phyloP scores from a whole-genome alignment of 2,797 vertebrate species.

The Bradypodion pumilum region DNA sequence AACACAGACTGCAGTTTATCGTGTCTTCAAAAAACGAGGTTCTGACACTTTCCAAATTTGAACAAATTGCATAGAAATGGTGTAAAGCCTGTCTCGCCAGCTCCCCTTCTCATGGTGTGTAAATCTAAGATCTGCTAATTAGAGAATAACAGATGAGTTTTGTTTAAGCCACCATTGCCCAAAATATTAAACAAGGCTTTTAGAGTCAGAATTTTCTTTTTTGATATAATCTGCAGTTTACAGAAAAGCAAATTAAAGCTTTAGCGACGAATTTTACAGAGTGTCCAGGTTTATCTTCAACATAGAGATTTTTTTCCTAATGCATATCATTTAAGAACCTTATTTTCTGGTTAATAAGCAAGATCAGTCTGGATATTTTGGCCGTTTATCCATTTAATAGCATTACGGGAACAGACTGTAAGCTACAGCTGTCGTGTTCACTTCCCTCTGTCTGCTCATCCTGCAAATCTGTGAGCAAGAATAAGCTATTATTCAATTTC shows the following conservation, averaged over 20 bases:
- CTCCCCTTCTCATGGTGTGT: too few species aligned
- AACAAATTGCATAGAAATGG: background rate
- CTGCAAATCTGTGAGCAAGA: background rate
- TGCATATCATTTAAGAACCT: background rate
- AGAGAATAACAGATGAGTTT: background rate
- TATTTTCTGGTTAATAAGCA: too few species aligned
- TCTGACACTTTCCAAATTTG: background rate
- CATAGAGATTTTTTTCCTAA: background rate
- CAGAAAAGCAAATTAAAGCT: background rate
- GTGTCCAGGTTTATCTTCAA: background rate
- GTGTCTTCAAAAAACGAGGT: background rate
- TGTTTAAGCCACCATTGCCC: background rate
- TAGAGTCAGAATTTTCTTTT: background rate
- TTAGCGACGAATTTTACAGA: background rate
- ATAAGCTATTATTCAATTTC: background rate
- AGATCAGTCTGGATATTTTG: too few species aligned
- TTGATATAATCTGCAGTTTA: background rate
- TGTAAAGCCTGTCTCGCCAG: background rate
- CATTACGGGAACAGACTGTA: too few species aligned
- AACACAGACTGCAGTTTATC: too few species aligned
- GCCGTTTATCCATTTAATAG: too few species aligned
- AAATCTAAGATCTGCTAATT: background rate
- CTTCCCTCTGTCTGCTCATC: background rate
- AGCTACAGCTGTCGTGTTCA: too few species aligned
- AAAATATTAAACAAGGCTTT: background rate